These are phyloP conservation scores for Adineta ricciae DNA, from an alignment of 2,888 invertebrate genomes.

Conservation along the genomic window DNA sequence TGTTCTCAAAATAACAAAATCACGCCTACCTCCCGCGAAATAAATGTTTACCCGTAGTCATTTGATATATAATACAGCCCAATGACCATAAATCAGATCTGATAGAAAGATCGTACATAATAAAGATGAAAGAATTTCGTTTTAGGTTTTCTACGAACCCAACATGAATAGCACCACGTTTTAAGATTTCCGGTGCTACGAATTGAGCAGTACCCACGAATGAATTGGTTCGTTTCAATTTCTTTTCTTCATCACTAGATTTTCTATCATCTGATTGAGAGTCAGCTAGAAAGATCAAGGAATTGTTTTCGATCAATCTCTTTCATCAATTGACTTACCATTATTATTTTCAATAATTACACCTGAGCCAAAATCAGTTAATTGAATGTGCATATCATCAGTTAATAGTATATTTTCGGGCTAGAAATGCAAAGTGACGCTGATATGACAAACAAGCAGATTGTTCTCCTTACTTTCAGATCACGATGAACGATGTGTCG, in stretches of 20 bases:
- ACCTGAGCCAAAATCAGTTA: conserved; percentile 93
- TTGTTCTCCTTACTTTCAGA: conserved; percentile 13
- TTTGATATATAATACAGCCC: conserved; percentile 91
- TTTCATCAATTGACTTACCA: neutral
- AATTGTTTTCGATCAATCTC: neutral
- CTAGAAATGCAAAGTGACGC: conserved; percentile 85
- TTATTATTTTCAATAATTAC: conserved; percentile 58
- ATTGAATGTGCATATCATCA: conserved; percentile 85
- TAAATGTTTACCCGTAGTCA: conserved; percentile 82
- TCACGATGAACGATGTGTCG: conserved; percentile 77
- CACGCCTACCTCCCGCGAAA: conserved; percentile 63
- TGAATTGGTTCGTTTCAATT: conserved; percentile 44
- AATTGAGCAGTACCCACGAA: conserved; percentile 98
- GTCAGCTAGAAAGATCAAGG: neutral
- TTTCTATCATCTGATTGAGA: neutral
- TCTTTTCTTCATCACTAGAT: neutral
- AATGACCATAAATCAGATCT: conserved; percentile 86
- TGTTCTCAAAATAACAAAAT: neutral
- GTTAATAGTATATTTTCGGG: conserved; percentile 92
- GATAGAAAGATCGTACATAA: no score
- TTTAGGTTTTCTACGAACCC: conserved; percentile 35
- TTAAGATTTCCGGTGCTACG: conserved; percentile 88
- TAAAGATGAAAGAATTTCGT: neutral
- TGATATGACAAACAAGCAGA: no score
- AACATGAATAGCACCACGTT: conserved; percentile 44